phyloP scores from a whole-genome alignment of 2,888 invertebrate genomes.

The Tachina lurida region DNA sequence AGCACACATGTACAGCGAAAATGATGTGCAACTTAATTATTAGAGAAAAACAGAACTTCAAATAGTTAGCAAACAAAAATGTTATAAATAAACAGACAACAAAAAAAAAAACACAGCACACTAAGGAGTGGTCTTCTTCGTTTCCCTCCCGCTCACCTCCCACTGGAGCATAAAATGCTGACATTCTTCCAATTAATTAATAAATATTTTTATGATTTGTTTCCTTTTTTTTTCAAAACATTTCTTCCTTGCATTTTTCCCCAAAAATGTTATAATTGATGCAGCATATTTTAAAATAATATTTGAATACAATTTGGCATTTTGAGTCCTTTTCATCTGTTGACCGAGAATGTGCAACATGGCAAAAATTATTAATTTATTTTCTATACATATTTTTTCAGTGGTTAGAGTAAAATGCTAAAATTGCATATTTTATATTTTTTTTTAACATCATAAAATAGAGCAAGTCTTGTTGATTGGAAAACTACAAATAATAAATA shows the following conservation, averaged over 20 bases:
- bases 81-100: neutral
- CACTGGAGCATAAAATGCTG: neutral
- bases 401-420: conserved; percentile 7
- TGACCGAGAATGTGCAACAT: neutral
- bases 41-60: neutral
- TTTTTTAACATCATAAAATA: neutral
- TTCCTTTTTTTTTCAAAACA: neutral
- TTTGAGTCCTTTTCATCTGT: neutral
- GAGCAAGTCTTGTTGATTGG: neutral
- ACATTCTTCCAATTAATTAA: conserved; percentile 22
- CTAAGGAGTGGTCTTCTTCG: neutral
- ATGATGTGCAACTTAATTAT: no score
- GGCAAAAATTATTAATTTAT: neutral
- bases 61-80: neutral
- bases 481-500: neutral
- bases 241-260: neutral
- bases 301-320: neutral
- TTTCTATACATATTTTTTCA: neutral
- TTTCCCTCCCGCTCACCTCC: neutral
- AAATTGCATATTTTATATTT: neutral
- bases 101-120: neutral
- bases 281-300: conserved; percentile 15
- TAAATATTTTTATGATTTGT: neutral
- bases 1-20: no score
- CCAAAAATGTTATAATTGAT: neutral